Evolutionary conservation across 1,140 invertebrate genomes (phyloP), one percentile per base, ranked within the genome.

Genomic region (Tetranychus urticae): DNA sequence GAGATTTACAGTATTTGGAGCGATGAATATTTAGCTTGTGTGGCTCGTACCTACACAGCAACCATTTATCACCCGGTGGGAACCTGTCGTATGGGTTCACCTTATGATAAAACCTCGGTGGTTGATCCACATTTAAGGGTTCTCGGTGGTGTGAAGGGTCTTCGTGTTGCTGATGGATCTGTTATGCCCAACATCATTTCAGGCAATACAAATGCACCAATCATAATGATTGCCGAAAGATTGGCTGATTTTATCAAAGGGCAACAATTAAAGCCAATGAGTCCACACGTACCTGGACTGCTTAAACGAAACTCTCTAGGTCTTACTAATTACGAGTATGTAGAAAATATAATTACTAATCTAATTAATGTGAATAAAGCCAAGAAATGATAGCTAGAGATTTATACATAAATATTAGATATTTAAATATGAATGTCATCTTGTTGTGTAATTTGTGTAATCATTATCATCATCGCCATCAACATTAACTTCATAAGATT

Each of bases 21-120:
- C 1, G 85, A 89, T 64, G 77, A 78, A 4, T 90, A 88, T 66
- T 82, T 86, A 75, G 86, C 86, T 67, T 90, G 87, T 68, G 81
- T 85, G 67, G 84, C 86, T 12, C 73, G 85, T 34, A 85, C 85
- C 33, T 82, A 87, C 54, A 82, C 84, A 1, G 85, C 86, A 81
- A 89, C 86, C 3, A 84, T 88, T 62, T 88, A 88, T 68, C 71
- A 74, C 64, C 69, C 67, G 0, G 69, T 68, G 0, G 72, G 74
- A 47, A 74, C 72, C 1, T 79, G 82, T 33, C 86, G 85, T 71
- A 90, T 91, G 87, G 87, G 88, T 12, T 81, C 83, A 0, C 66
- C 73, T 1, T 78, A 75, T 66, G 86, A 90, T 70, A 73, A 76
- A 0, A 77, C 78, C 3, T 83, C 86, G 0, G 86, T 91, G 0